A percentile compares a stretch with the other conserved stretches of the same genome.
phyloP scores from a whole-genome alignment of 2,113 vertebrate species.

The Rafetus swinhoei region DNA sequence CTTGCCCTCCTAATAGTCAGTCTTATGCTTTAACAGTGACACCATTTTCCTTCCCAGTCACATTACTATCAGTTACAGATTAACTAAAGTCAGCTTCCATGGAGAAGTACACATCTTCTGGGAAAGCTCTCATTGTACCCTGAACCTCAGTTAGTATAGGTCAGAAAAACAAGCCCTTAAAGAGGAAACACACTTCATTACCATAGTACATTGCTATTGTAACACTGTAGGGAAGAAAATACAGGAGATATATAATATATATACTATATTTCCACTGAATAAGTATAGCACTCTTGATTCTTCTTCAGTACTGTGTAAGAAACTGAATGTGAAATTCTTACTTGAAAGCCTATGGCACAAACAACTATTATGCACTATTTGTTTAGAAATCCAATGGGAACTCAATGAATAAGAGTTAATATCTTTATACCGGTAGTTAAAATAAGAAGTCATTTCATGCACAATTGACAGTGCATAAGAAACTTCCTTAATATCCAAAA shows the following conservation, averaged over 20 bases:
- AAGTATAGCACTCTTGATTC: conserved; percentile 45
- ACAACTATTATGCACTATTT: conserved; percentile 65
- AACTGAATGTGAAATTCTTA: conserved; percentile 62
- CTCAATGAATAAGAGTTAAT: conserved; percentile 66
- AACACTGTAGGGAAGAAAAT: conserved; percentile 20
- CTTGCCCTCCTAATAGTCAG: neutral
- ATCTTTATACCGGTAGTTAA: conserved; percentile 68
- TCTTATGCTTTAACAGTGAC: neutral
- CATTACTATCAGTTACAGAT: neutral
- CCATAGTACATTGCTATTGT: conserved; percentile 38
- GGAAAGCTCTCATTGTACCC: conserved; percentile 7
- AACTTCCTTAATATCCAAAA: conserved; percentile 72
- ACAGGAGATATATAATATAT: conserved; percentile 44
- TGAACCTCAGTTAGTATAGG: neutral
- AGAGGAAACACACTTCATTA: neutral
- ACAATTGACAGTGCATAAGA: conserved; percentile 76
- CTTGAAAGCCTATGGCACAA: conserved; percentile 60
- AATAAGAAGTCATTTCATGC: conserved; percentile 80
- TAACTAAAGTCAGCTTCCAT: neutral
- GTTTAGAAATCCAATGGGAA: conserved; percentile 67
- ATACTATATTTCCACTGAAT: conserved; percentile 51
- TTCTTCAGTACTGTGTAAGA: conserved; percentile 21
- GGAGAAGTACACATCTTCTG: conserved; percentile 6
- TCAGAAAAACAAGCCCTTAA: neutral
- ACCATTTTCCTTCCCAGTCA: neutral